These are phyloP conservation scores for Actinemys pallida DNA, from an alignment of 2,113 vertebrate genomes.

Conservation along the genomic window DNA sequence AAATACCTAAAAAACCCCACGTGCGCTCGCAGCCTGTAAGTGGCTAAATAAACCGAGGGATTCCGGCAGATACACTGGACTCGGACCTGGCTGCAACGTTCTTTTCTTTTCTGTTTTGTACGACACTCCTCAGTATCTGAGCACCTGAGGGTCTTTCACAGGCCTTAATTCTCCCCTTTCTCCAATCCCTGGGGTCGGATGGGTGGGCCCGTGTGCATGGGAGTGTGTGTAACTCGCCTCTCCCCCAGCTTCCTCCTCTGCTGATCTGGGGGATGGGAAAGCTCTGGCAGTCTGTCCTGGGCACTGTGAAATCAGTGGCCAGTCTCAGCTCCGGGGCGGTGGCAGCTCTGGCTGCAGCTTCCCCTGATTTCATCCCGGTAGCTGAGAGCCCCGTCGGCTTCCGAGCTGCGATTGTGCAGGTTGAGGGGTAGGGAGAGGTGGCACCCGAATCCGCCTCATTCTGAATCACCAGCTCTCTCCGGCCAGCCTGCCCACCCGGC, in stretches of 20 bases:
- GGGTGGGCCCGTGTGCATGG: too few species aligned
- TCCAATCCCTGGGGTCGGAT: too few species aligned
- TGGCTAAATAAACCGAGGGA: background rate
- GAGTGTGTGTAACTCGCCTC: background rate
- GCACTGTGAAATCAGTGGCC: background rate
- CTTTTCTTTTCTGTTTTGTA: background rate
- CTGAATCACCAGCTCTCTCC: background rate
- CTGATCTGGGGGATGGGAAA: too few species aligned
- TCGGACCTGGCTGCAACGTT: background rate
- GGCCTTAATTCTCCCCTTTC: background rate
- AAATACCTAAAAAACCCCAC: background rate
- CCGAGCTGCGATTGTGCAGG: background rate
- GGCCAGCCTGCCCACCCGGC: background rate
- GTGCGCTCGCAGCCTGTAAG: background rate
- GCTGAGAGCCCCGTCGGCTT: too few species aligned
- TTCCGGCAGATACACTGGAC: too few species aligned
- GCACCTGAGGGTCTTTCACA: too few species aligned
- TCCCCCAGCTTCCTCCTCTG: too few species aligned
- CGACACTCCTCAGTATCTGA: too few species aligned
- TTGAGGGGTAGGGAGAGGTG: background rate
- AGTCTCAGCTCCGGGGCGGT: background rate
- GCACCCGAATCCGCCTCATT: background rate
- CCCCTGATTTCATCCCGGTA: too few species aligned
- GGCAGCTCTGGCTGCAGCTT: too few species aligned
- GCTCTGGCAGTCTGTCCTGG: too few species aligned